Conservation (phyloP, 2,113 vertebrate genomes). For the Sebastes schlegelii region DNA sequence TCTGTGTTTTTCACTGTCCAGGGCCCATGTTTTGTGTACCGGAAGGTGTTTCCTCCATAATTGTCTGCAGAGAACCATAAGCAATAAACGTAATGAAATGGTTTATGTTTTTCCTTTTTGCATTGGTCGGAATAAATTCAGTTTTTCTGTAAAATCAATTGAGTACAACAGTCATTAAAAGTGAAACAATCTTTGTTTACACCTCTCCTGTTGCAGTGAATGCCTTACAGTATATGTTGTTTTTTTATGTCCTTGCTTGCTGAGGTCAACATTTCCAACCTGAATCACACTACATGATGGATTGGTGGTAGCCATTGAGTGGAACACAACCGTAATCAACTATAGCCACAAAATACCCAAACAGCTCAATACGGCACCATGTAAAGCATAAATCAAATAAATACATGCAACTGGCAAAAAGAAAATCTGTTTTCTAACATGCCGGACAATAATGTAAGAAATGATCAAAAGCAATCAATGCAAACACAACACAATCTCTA, state of each 20-base stretch:
- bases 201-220: constrained; percentile 12
- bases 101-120: no score
- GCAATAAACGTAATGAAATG: no score
- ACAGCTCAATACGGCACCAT: not conserved
- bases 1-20: no score
- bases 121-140: no score
- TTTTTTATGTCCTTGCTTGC: constrained; percentile 24
- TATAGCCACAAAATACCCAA: not conserved
- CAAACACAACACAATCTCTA: not conserved
- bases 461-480: not conserved
- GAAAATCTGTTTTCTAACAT: not conserved
- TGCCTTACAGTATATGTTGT: not conserved
- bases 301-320: constrained; percentile 22
- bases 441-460: not conserved
- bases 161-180: not conserved
- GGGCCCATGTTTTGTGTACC: no score
- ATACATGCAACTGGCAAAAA: constrained; percentile 7
- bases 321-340: constrained; percentile 41
- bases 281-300: constrained; percentile 36
- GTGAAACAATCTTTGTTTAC: not conserved
- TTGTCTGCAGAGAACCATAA: no score
- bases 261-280: constrained; percentile 34
- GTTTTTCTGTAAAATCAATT: no score
- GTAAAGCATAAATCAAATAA: not conserved
- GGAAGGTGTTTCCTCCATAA: no score